Percentiles rank a stretch among this genome's conserved stretches.
These are phyloP conservation scores for Rhorus exstirpatorius DNA, from an alignment of 2,888 invertebrate species.

Conservation along the genomic window DNA sequence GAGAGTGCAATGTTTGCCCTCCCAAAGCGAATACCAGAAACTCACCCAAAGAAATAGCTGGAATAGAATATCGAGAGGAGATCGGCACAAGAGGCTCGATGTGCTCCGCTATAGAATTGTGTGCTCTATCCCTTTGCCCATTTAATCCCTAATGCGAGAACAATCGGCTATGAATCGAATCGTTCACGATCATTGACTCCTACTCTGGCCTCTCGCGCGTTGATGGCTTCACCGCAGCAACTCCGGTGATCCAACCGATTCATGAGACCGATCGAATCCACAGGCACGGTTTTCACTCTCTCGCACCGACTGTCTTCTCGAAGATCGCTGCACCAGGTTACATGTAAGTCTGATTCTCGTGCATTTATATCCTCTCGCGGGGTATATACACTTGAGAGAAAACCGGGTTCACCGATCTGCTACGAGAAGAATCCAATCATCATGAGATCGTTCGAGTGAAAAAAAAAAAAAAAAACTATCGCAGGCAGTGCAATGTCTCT, in stretches of 20 bases:
- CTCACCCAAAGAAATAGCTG: slow-evolving; percentile 38
- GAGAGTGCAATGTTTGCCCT: slow-evolving; percentile 56
- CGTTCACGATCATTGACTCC: slow-evolving; percentile 65
- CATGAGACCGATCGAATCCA: slow-evolving; percentile 27
- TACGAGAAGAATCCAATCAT: slow-evolving; percentile 58
- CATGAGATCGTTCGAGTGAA: slow-evolving; percentile 26
- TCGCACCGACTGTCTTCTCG: slow-evolving; percentile 8
- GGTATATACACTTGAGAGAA: neutral
- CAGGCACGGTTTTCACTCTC: slow-evolving; percentile 29
- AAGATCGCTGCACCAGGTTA: slow-evolving; percentile 13
- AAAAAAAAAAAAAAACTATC: slow-evolving; percentile 4
- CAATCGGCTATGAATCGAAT: slow-evolving; percentile 71
- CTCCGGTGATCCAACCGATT: slow-evolving; percentile 18
- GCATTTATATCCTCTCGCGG: slow-evolving; percentile 33
- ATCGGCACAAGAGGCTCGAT: slow-evolving; percentile 31
- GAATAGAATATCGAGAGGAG: slow-evolving; percentile 41
- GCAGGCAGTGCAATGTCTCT: neutral
- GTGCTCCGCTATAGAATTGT: slow-evolving; percentile 30
- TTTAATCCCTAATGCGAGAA: slow-evolving; percentile 67
- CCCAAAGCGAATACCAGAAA: slow-evolving; percentile 40
- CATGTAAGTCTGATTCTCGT: slow-evolving; percentile 33
- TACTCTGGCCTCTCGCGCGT: slow-evolving; percentile 42
- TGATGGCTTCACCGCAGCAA: slow-evolving; percentile 61
- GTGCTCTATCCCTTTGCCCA: slow-evolving; percentile 24
- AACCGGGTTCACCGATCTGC: slow-evolving; percentile 40